Evolutionary conservation across 2,888 invertebrate species (phyloP).

Genomic region (Xanthostigma xanthostigma): DNA sequence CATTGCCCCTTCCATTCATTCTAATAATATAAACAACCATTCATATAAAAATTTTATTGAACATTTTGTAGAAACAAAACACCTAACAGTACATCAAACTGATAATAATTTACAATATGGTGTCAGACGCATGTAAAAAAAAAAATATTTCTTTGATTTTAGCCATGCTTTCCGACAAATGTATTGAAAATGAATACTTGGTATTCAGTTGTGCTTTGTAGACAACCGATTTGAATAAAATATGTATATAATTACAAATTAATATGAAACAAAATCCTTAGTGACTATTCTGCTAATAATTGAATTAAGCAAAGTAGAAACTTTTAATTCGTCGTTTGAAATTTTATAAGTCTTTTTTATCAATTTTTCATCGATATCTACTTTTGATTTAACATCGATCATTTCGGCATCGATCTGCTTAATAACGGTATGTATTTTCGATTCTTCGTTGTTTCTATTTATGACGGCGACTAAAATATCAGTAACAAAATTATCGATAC

Average conservation of each 20-base stretch:
- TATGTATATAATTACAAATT: constrained; percentile 8
- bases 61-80: too few relatives aligned
- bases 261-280: constrained; percentile 39
- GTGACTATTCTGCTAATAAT: constrained; percentile 51
- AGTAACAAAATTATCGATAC: constrained; percentile 34
- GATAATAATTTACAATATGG: too few relatives aligned
- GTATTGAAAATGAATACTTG: too few relatives aligned
- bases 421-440: constrained; percentile 24
- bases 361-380: constrained; percentile 32
- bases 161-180: too few relatives aligned
- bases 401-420: constrained; percentile 37
- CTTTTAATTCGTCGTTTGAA: constrained; percentile 30
- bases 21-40: too few relatives aligned
- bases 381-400: constrained; percentile 31
- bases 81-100: too few relatives aligned
- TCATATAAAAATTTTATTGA: too few relatives aligned
- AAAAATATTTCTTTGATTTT: too few relatives aligned
- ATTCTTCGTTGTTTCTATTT: constrained; percentile 19
- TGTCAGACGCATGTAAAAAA: too few relatives aligned
- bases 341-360: constrained; percentile 48
- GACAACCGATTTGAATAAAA: too few relatives aligned
- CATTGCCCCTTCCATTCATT: too few relatives aligned
- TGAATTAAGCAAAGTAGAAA: constrained; percentile 35
- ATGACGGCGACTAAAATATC: constrained; percentile 32
- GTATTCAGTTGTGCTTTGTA: too few relatives aligned